A percentile compares a stretch with the other conserved stretches of the same genome.
phyloP scores from a whole-genome alignment of 1,140 invertebrate species.

The Vanessa tameamea region DNA sequence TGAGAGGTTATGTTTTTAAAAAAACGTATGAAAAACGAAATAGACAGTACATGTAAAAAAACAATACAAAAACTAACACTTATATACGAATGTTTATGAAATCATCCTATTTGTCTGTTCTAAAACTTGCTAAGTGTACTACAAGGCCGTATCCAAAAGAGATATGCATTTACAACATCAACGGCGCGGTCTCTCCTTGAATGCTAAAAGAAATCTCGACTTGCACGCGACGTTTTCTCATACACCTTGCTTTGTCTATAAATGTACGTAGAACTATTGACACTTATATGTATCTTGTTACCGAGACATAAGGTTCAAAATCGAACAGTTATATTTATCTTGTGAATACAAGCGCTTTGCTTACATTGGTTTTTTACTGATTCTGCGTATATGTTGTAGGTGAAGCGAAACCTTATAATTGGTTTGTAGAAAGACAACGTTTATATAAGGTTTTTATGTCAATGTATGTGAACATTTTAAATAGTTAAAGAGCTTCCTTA shows the following conservation, averaged over 20 bases:
- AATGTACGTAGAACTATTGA: slow-evolving; percentile 22
- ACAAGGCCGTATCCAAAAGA: slow-evolving; percentile 37
- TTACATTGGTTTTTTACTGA: slow-evolving; percentile 30
- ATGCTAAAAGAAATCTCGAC: slow-evolving; percentile 40
- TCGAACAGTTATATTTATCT: neutral
- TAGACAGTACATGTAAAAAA: neutral
- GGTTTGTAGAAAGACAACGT: slow-evolving; percentile 19
- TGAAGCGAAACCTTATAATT: slow-evolving; percentile 35
- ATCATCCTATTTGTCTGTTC: neutral
- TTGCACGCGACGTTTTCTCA: slow-evolving; percentile 39
- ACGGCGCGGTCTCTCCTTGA: slow-evolving; percentile 36
- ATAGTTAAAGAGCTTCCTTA: neutral
- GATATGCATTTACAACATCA: slow-evolving; percentile 40
- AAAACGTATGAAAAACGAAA: neutral
- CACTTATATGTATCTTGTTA: slow-evolving; percentile 20
- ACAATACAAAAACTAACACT: neutral
- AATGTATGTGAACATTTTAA: neutral
- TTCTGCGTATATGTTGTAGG: slow-evolving; percentile 33
- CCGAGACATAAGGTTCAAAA: slow-evolving; percentile 11
- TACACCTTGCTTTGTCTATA: slow-evolving; percentile 42
- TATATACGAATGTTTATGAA: neutral
- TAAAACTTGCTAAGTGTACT: slow-evolving; percentile 5
- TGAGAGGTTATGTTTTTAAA: too few species aligned
- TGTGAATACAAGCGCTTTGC: slow-evolving; percentile 16
- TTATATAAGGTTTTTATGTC: slow-evolving; percentile 17